Base-by-base conservation (phyloP, 2,797 vertebrate species). In the Macroramphosus scolopax region DNA sequence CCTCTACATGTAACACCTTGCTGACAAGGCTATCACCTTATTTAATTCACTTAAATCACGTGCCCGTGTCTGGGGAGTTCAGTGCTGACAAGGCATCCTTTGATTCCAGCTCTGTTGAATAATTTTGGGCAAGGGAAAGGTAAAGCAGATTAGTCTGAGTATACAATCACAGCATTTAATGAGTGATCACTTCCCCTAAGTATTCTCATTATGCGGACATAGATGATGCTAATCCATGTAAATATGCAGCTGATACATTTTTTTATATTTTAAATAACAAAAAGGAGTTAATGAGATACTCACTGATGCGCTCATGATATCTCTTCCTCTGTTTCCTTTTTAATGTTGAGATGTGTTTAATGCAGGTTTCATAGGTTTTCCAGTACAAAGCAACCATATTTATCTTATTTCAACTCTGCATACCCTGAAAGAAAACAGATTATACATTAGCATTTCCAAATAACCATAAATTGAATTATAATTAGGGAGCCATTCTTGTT, bases 321-420 rank as follows among this genome's bases (percentile, higher is more conserved):
- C 72, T 68, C 63, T 78, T 77, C 67, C 28, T 66, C 20, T 33
- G n/a, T 47, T 59, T 77, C 46, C 7, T 63, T 46, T 31, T 31
- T 66, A 33, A 57, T 77, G 59, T 48, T 82, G 63, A 82, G 75
- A 81, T 81, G 64, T 74, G 46, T 79, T 61, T 28, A 76, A 88
- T 89, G 85, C 49, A 68, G 75, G n/a, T 85, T 94, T 94, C 92
- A 93, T 92, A 94, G 92, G 87, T 94, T 94, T 96, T 93, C 92
- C 89, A 88, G 88, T 91, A 88, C 88, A 86, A 89, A 90, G 81
- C 74, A 72, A 89, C 77, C 83, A 78, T n/a, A 77, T 89, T 51
- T 50, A 32, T 68, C 59, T 75, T 33, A 43, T 73, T 53, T 72
- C 45, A 63, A 47, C 40, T 50, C 54, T 55, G 59, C 51, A 71